Evolutionary conservation across 2,888 invertebrate species (phyloP).

Genomic region (Pollenia amentaria): DNA sequence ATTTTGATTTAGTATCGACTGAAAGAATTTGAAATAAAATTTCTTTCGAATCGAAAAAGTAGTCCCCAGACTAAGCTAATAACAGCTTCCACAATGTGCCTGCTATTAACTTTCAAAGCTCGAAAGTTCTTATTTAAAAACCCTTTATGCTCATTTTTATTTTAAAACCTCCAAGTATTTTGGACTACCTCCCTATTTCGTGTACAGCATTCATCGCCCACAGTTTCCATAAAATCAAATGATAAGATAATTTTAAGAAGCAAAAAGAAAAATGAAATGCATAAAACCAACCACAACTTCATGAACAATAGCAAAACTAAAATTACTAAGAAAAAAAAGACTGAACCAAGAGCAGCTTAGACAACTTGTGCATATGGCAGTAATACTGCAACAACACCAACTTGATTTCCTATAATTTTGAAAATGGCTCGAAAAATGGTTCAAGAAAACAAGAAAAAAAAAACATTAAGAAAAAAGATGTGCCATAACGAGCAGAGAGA

Average conservation of each 20-base stretch:
- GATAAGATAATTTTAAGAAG: constrained; percentile 68
- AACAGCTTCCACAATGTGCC: too few species aligned
- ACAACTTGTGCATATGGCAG: constrained; percentile 61
- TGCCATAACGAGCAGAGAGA: constrained; percentile 38
- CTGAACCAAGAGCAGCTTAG: constrained; percentile 38
- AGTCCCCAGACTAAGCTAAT: too few species aligned
- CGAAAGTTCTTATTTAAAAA: too few species aligned
- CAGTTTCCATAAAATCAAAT: constrained; percentile 66
- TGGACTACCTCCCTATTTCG: neutral
- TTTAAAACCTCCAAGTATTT: neutral
- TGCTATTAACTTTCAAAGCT: too few species aligned
- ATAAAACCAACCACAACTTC: constrained; percentile 29
- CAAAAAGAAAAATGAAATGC: constrained; percentile 11
- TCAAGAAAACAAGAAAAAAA: neutral
- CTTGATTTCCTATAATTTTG: constrained; percentile 69
- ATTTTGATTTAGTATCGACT: too few species aligned
- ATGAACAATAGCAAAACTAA: constrained; percentile 39
- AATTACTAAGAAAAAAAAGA: neutral
- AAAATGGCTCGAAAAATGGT: constrained; percentile 39
- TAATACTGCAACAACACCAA: constrained; percentile 4
- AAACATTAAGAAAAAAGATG: constrained; percentile 42
- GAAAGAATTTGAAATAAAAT: too few species aligned
- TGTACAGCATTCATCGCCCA: constrained; percentile 31
- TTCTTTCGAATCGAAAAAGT: too few species aligned
- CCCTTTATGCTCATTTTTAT: too few species aligned